Evolutionary conservation across 1,140 invertebrate genomes (phyloP).

Genomic region (Pseudomyrmex cubaensis): DNA sequence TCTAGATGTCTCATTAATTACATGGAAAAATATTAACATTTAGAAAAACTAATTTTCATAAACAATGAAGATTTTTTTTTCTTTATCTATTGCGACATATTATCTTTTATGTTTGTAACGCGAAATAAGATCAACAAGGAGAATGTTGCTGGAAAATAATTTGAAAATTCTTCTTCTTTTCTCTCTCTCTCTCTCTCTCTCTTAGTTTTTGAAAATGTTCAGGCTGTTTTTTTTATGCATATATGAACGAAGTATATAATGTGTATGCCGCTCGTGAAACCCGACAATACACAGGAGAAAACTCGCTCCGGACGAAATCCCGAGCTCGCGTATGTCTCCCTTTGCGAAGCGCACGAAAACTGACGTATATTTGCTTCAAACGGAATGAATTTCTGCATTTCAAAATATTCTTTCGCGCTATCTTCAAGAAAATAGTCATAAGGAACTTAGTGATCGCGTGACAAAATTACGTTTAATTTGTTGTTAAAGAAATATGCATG

Average conservation of each 20-base stretch:
- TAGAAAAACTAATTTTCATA: not conserved
- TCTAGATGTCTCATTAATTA: not conserved
- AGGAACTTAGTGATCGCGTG: too few species aligned
- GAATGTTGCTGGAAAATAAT: not conserved
- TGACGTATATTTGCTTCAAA: slow-evolving; percentile 38
- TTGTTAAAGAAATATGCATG: too few species aligned
- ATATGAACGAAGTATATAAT: slow-evolving; percentile 10
- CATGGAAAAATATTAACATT: too few species aligned
- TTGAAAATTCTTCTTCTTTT: slow-evolving; percentile 4
- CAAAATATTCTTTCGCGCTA: not conserved
- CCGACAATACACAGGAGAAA: slow-evolving; percentile 15
- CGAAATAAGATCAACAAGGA: not conserved
- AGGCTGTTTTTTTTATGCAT: slow-evolving; percentile 16
- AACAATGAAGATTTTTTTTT: not conserved
- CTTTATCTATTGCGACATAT: not conserved
- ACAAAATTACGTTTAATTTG: not conserved
- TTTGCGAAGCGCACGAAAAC: slow-evolving; percentile 14
- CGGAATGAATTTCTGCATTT: slow-evolving; percentile 12
- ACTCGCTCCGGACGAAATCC: slow-evolving; percentile 24
- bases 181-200: too few species aligned
- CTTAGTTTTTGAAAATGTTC: slow-evolving; percentile 14
- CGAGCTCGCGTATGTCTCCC: slow-evolving; percentile 19
- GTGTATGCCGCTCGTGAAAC: slow-evolving; percentile 8
- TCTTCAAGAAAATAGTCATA: not conserved
- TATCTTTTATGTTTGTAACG: not conserved